Evolutionary conservation across 2,888 invertebrate genomes (phyloP), one percentile per base, ranked within the genome.

Genomic region (Oscheius sp.): DNA sequence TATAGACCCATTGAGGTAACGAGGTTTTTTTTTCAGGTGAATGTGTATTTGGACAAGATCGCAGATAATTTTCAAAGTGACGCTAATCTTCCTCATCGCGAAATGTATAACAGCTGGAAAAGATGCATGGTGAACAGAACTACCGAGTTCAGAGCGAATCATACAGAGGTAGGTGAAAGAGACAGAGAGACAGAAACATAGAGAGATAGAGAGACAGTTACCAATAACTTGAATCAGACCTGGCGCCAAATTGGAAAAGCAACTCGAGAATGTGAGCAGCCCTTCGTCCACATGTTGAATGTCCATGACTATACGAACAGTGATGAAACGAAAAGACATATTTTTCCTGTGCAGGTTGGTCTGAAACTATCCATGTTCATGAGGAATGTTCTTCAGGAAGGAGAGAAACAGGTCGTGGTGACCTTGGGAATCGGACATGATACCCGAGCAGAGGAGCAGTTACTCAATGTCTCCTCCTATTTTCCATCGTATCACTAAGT

Each of bases 391-490:
- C 7, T 42, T 5, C 42, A 42, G 42, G 7, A 42, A 63, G 63
- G n/a, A 63, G 13, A 21, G 21, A 4, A 48, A 2, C 10, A 63
- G 48, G 35, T 37, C 2, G 42, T 65, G 3, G 48, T 65, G 2
- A 65, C 65, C 13, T n/a, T 65, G 13, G 65, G 65, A 21, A 21
- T 65, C 48, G 65, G 65, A 37, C 42, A 65, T 29, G 65, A 65
- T 32, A 50, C 50, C 11, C 48, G 13, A 29, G 48, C 65, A 3
- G 65, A 65, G 51, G 13, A 65, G 47, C 13, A 21, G 21, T 21
- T 55, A 9, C 29, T 21, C 55, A 21, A 42, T 42, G 42, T 42
- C 21, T 21, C 21, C 21, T 21, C 21, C 21, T 42, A 42, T 68
- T 68, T 35, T 37, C 47, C 21, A 21, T 21, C 21, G 21, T 21